Base-by-base conservation (phyloP, 1,140 invertebrate species). In the Tetranychus cinnabarinus region DNA sequence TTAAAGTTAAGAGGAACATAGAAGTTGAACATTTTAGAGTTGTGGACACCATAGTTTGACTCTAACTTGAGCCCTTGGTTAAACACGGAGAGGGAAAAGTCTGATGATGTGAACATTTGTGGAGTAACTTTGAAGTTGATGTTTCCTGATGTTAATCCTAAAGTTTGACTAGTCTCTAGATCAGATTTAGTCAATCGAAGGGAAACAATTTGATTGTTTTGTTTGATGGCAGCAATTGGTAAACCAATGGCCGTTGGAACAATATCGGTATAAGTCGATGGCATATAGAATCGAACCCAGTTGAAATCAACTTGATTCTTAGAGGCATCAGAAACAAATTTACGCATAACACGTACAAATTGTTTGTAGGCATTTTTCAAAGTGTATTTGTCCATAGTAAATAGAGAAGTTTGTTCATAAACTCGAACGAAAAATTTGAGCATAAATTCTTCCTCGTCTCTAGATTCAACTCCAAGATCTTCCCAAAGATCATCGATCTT, bases 361-460 rank as follows among this genome's bases (percentile, higher is more conserved):
- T n/a, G 34, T 35, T 65, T 56, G n/a, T 65, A 64, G 34, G 63
- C 57, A 10, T 4, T 8, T 31, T 65, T 54, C 5, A 65, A 8
- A 12, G 66, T 52, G 31, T 52, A 7, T 52, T 59, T 54, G 54
- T 67, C 66, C 4, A 63, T 45, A 13, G 63, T 61, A 45, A 61
- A 63, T 36, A 64, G 63, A 46, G 46, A 52, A 23, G 61, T 62
- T n/a, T 52, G 56, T 10, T 67, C 65, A 55, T 66, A 67, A 10
- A 67, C 4, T 42, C 66, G 64, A 23, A 63, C 15, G 61, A 62
- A 67, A 15, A 67, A 5, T 31, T 59, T 61, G 33, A 60, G 54
- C 45, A 62, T 65, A 12, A 64, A 50, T 45, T 60, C 60, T 13
- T 64, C 64, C 33, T 63, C 63, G 8, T 56, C 23, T 34, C 63